Evolutionary conservation across 1,140 invertebrate genomes (phyloP).

Genomic region (Ctenoplectra terminalis): DNA sequence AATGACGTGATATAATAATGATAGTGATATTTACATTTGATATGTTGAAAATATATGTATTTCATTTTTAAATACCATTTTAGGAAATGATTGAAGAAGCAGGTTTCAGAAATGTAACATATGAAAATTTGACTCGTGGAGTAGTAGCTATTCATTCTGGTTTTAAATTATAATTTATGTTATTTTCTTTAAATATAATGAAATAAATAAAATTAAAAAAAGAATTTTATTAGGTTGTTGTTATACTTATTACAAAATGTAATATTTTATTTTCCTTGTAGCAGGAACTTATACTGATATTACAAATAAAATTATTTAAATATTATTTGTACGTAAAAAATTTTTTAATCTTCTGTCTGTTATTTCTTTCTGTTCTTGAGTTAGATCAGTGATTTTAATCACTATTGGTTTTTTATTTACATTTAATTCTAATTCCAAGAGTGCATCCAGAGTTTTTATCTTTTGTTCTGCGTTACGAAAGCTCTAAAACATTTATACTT

Average conservation of each 20-base stretch:
- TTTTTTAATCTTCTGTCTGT: constrained; percentile 40
- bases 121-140: constrained; percentile 95
- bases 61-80: constrained; percentile 35
- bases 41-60: neutral
- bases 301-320: neutral
- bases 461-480: constrained; percentile 69
- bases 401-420: constrained; percentile 64
- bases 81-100: constrained; percentile 92
- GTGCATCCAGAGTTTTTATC: constrained; percentile 70
- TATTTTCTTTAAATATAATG: neutral
- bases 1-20: neutral
- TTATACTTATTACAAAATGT: neutral
- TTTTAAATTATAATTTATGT: constrained; percentile 88
- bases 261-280: too few relatives aligned
- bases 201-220: neutral
- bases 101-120: constrained; percentile 93
- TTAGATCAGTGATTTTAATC: constrained; percentile 67
- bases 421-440: constrained; percentile 74
- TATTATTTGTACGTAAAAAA: constrained; percentile 6
- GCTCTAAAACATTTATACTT: constrained; percentile 61
- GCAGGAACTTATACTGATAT: neutral
- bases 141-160: constrained; percentile 97
- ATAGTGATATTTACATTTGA: neutral
- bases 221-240: neutral
- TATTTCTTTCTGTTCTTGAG: constrained; percentile 62